Percentiles rank a stretch among this genome's conserved stretches.
Evolutionary conservation across 2,113 vertebrate genomes (phyloP).

Genomic region (Barnardius zonarius): DNA sequence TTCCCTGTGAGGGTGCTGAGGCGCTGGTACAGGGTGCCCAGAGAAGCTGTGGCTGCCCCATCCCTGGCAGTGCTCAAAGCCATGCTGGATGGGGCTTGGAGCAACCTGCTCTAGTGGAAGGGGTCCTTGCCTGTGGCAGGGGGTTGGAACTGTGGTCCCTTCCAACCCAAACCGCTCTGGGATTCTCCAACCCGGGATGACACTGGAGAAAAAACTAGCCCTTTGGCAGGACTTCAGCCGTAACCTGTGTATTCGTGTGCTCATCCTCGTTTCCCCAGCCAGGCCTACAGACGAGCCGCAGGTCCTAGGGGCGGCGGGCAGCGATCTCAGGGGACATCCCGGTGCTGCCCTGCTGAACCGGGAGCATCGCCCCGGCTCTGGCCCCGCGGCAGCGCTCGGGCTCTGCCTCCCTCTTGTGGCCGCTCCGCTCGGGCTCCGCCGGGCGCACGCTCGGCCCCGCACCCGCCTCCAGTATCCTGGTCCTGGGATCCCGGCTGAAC

Average conservation of each 20-base stretch:
- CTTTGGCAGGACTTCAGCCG: neutral
- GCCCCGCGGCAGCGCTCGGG: fast-evolving
- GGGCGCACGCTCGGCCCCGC: neutral
- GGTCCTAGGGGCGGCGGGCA: fast-evolving
- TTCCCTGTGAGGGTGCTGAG: too few relatives aligned
- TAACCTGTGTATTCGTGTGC: neutral
- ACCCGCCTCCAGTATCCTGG: neutral
- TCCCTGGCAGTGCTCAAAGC: neutral
- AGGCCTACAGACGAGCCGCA: fast-evolving
- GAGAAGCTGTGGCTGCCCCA: neutral
- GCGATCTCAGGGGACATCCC: neutral
- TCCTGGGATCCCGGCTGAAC: neutral
- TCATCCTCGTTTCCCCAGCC: neutral
- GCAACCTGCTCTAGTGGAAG: neutral
- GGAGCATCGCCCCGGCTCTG: too few relatives aligned
- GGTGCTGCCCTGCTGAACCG: too few relatives aligned
- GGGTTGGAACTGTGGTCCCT: neutral
- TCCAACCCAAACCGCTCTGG: neutral
- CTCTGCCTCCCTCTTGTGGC: conserved; percentile 52
- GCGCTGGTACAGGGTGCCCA: too few relatives aligned
- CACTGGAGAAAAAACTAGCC: neutral
- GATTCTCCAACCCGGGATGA: neutral
- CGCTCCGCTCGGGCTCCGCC: neutral
- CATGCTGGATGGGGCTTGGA: neutral
- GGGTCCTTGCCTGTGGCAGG: neutral